Evolutionary conservation across 2,113 vertebrate genomes (phyloP).

Genomic region (Pardalotus punctatus): DNA sequence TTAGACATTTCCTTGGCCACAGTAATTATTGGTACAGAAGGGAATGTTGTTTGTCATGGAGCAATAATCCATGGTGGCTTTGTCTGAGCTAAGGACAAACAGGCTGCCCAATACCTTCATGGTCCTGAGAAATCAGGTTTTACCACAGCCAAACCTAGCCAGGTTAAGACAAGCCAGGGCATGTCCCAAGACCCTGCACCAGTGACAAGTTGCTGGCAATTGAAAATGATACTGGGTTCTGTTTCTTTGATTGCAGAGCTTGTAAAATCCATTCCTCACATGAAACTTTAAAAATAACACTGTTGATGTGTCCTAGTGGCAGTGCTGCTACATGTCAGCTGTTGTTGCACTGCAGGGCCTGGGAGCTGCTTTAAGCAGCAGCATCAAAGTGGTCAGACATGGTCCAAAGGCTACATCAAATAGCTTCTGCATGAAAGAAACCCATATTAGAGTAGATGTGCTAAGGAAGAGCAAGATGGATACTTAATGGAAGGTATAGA

Average conservation of each 20-base stretch:
- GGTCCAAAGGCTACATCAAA: background rate
- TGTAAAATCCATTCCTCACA: background rate
- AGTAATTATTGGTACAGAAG: background rate
- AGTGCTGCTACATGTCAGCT: background rate
- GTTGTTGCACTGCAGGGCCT: background rate
- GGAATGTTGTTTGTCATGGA: background rate
- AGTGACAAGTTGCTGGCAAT: background rate
- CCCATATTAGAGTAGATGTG: background rate
- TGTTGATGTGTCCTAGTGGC: background rate
- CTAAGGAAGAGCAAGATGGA: background rate
- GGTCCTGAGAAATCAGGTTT: background rate
- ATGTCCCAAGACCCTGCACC: rapidly evolving
- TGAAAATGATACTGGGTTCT: background rate
- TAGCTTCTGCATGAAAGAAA: background rate
- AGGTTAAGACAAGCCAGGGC: background rate
- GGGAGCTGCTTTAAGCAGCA: background rate
- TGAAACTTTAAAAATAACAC: background rate
- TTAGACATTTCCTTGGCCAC: background rate
- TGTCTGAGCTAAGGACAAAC: background rate
- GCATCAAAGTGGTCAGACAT: background rate
- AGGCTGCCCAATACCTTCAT: background rate
- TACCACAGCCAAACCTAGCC: background rate
- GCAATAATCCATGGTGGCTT: rapidly evolving
- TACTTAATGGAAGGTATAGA: background rate
- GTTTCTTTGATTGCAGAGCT: background rate